Percentiles rank a stretch among this genome's conserved stretches.
Evolutionary conservation across 1,140 invertebrate species (phyloP).

Genomic region (Eumeta japonica): DNA sequence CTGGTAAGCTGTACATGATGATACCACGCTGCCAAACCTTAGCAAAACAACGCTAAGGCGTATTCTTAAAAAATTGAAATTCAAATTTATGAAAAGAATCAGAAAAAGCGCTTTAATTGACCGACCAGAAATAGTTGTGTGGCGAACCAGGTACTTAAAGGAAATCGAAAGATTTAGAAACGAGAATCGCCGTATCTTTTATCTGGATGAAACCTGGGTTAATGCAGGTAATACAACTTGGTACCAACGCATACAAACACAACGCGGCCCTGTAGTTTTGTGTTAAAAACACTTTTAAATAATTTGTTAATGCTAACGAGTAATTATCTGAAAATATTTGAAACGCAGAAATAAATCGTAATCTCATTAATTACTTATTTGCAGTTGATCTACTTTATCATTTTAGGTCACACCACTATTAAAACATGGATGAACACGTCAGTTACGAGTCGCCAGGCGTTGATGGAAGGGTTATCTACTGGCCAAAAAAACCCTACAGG

Average conservation of each 20-base stretch:
- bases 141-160: background rate
- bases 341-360: too few relatives aligned
- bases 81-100: background rate
- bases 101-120: background rate
- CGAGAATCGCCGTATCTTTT: background rate
- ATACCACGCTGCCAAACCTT: background rate
- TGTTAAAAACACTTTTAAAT: too few relatives aligned
- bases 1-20: background rate
- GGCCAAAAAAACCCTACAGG: conserved; percentile 19
- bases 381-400: too few relatives aligned
- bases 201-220: conserved; percentile 3
- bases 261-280: too few relatives aligned
- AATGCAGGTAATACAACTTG: background rate
- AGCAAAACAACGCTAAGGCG: background rate
- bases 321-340: too few relatives aligned
- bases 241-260: too few relatives aligned
- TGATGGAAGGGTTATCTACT: conserved; percentile 19
- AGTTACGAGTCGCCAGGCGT: conserved; percentile 9
- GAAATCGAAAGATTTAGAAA: background rate
- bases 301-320: too few relatives aligned
- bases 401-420: background rate
- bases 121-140: background rate
- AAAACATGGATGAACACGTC: background rate
- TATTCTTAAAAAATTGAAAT: background rate
- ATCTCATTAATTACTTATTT: too few relatives aligned